Evolutionary conservation across 2,888 invertebrate species (phyloP).

Genomic region (Encarsia formosa): DNA sequence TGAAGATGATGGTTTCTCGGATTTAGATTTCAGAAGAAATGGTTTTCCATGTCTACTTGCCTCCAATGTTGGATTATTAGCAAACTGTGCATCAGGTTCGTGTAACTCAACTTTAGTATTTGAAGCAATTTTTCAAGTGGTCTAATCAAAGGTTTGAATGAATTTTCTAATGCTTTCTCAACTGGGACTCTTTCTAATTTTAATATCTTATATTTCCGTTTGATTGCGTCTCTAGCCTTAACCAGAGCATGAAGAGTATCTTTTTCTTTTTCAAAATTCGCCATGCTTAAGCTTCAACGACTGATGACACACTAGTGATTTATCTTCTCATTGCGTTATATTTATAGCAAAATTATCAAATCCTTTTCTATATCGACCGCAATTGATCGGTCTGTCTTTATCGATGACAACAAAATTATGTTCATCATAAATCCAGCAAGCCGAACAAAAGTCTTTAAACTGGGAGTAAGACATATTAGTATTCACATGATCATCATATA

Average conservation of each 20-base stretch:
- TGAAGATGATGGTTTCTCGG: no score
- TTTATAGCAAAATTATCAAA: constrained; percentile 31
- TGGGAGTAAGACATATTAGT: constrained; percentile 26
- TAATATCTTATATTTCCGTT: neutral
- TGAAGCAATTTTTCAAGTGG: neutral
- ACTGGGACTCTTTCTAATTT: neutral
- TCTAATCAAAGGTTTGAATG: neutral
- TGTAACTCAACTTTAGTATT: no score
- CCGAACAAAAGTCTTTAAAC: constrained; percentile 37
- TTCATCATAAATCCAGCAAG: constrained; percentile 36
- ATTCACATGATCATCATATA: constrained; percentile 31
- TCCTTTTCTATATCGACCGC: constrained; percentile 39
- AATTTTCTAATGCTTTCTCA: neutral
- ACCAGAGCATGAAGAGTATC: neutral
- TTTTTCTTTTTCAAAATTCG: neutral
- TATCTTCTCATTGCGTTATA: neutral
- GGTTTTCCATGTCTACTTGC: no score
- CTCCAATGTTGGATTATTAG: no score
- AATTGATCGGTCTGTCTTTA: constrained; percentile 34
- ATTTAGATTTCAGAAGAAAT: no score
- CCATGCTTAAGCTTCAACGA: neutral
- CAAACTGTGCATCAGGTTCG: no score
- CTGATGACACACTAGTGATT: neutral
- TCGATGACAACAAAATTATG: constrained; percentile 38
- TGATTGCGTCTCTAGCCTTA: neutral